A percentile compares a stretch with the other conserved stretches of the same genome.
Conservation (phyloP, 2,113 vertebrate genomes). For the Elaphurus davidianus region DNA sequence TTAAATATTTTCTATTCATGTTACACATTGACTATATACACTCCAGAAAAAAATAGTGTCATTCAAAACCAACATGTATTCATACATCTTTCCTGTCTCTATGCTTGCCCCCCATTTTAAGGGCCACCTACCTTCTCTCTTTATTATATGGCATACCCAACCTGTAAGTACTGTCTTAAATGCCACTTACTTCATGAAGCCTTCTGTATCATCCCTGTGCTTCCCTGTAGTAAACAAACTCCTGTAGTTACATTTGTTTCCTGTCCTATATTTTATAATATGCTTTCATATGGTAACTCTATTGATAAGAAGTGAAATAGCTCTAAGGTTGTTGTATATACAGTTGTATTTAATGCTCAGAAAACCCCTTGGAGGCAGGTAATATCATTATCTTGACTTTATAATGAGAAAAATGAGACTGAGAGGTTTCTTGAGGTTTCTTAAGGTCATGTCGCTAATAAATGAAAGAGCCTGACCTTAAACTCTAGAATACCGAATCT, state of each 20-base stretch:
- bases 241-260: background rate
- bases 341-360: slow-evolving; percentile 8
- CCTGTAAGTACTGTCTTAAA: background rate
- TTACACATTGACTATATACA: background rate
- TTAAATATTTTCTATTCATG: background rate
- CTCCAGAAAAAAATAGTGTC: background rate
- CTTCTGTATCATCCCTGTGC: background rate
- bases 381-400: background rate
- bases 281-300: background rate
- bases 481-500: background rate
- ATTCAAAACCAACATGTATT: background rate
- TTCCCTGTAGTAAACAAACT: background rate
- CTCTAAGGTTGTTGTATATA: background rate
- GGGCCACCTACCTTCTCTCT: background rate
- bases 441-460: background rate
- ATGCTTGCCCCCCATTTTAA: background rate
- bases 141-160: background rate
- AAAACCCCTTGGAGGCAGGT: background rate
- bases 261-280: background rate
- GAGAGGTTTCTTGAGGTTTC: slow-evolving; percentile 31
- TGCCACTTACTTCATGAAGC: background rate
- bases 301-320: background rate
- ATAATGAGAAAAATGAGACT: slow-evolving; percentile 15
- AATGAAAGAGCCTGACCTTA: background rate
- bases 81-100: background rate